A percentile compares a stretch with the other conserved stretches of the same genome.
These are phyloP conservation scores for Procapra przewalskii DNA, from an alignment of 2,113 vertebrate genomes.

Conservation along the genomic window DNA sequence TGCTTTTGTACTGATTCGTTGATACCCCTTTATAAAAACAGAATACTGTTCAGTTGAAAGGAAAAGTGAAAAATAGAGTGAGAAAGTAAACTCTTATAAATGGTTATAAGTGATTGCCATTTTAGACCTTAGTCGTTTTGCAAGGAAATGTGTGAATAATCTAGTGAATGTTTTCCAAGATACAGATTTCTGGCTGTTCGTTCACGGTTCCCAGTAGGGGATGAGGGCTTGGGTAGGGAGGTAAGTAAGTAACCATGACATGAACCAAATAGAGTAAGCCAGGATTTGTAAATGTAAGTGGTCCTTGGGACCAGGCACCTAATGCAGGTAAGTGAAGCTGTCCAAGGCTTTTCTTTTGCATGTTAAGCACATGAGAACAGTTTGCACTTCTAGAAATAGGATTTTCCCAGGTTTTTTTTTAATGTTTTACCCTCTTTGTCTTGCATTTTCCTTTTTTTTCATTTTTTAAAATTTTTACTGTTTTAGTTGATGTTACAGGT, in stretches of 20 bases:
- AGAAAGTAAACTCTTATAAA: not conserved
- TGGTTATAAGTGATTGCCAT: not conserved
- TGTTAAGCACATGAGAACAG: not conserved
- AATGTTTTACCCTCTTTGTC: not conserved
- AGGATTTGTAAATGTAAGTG: not conserved
- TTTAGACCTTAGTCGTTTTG: not conserved
- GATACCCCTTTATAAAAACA: not conserved
- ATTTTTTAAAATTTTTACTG: not conserved
- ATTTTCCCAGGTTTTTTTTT: not conserved
- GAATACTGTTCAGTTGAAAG: not conserved
- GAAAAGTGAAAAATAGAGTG: not conserved
- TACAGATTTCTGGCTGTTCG: not conserved
- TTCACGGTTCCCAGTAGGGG: not conserved
- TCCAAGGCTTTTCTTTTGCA: not conserved
- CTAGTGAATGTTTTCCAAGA: not conserved
- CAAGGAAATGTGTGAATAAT: not conserved
- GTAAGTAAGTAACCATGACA: not conserved
- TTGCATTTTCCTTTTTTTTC: not conserved
- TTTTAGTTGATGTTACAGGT: not conserved
- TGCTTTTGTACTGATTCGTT: not conserved
- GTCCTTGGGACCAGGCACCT: not conserved
- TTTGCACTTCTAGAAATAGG: not conserved
- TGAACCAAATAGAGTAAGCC: not conserved
- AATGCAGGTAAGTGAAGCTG: not conserved
- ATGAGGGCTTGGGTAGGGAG: not conserved